A percentile compares a stretch with the other conserved stretches of the same genome.
These are phyloP conservation scores for Chiloscyllium punctatum DNA, from an alignment of 2,797 vertebrate genomes.

Conservation along the genomic window DNA sequence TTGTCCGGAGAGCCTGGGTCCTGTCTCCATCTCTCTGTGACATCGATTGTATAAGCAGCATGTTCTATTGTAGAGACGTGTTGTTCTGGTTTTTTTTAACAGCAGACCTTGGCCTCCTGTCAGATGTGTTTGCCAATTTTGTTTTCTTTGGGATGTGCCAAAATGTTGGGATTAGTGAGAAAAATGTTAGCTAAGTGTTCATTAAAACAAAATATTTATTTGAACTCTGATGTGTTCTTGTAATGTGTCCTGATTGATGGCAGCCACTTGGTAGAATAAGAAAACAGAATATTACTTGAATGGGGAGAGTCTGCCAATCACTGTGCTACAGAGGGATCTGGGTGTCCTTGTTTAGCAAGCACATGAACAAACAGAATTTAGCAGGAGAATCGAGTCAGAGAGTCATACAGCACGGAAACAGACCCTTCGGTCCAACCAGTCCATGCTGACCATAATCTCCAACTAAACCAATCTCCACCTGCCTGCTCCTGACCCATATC, in stretches of 20 bases:
- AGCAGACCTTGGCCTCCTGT: background rate
- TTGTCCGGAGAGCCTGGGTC: background rate
- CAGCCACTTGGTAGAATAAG: background rate
- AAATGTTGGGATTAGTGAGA: conserved; percentile 19
- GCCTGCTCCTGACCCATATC: too few relatives aligned
- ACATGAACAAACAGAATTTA: too few relatives aligned
- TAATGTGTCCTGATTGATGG: background rate
- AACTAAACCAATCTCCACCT: too few relatives aligned
- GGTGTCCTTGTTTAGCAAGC: too few relatives aligned
- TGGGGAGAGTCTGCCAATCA: too few relatives aligned
- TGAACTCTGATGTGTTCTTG: background rate
- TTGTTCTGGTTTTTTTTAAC: too few relatives aligned
- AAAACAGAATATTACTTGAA: too few relatives aligned
- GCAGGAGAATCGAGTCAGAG: too few relatives aligned
- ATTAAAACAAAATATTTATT: conserved; percentile 30
- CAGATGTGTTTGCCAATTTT: background rate
- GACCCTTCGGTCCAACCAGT: too few relatives aligned
- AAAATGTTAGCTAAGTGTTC: background rate
- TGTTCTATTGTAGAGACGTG: background rate
- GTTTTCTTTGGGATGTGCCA: conserved; percentile 8
- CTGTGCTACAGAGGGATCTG: too few relatives aligned
- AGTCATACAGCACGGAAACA: too few relatives aligned
- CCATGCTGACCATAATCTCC: too few relatives aligned
- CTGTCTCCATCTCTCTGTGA: background rate
- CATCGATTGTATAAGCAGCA: background rate